Conservation (phyloP, 1,140 invertebrate species). For the Harlomillsia oculata region DNA sequence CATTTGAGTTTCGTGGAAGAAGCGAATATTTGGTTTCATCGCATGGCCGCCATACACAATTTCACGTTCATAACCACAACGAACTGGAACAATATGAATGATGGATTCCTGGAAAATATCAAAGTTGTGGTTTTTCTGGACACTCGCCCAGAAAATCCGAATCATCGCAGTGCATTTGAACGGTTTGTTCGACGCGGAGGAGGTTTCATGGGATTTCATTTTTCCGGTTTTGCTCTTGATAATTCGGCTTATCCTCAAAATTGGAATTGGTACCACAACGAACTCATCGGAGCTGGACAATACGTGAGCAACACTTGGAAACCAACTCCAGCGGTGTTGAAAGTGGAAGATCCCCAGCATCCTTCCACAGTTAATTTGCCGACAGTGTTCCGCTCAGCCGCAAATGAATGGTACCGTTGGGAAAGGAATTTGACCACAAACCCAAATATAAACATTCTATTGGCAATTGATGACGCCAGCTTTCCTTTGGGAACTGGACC, state of each 20-base stretch:
- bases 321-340: constrained; percentile 17
- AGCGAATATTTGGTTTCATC: constrained; percentile 14
- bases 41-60: background rate
- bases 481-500: constrained; percentile 24
- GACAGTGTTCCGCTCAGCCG: background rate
- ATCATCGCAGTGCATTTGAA: constrained; percentile 22
- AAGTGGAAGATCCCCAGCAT: constrained; percentile 9
- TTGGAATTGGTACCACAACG: constrained; percentile 27
- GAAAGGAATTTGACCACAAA: constrained; percentile 7
- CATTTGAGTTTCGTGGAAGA: constrained; percentile 19
- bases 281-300: constrained; percentile 20
- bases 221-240: constrained; percentile 9
- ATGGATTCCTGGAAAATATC: background rate
- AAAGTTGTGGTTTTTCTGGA: constrained; percentile 25
- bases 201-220: constrained; percentile 16
- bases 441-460: constrained; percentile 18
- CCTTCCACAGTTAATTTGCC: constrained; percentile 10
- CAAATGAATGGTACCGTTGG: constrained; percentile 26
- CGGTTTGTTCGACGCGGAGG: constrained; percentile 17
- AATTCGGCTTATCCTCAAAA: constrained; percentile 12
- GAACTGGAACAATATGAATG: constrained; percentile 21
- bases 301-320: constrained; percentile 23
- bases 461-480: constrained; percentile 11
- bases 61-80: constrained; percentile 16
- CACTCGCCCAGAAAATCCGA: constrained; percentile 12